These are phyloP conservation scores for Leucania comma DNA, from an alignment of 2,888 invertebrate genomes.

Conservation along the genomic window DNA sequence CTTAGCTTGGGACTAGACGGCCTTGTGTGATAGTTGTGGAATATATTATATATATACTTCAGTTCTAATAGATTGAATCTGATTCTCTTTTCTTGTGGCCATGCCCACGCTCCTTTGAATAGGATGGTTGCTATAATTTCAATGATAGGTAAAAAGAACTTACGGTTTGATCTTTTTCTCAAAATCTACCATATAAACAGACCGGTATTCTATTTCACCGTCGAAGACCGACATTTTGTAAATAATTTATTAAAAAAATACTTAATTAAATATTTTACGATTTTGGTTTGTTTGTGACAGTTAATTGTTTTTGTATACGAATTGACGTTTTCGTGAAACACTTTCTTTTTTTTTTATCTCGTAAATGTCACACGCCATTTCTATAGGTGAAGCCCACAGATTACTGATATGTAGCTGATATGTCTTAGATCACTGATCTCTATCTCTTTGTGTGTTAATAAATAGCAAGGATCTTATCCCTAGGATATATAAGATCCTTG, in stretches of 20 bases:
- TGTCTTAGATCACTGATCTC: no score
- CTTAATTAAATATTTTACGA: slow-evolving; percentile 27
- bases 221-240: slow-evolving; percentile 85
- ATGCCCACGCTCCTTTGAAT: not conserved
- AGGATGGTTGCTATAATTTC: not conserved
- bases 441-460: no score
- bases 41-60: no score
- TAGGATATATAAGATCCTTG: no score
- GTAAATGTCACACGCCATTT: no score
- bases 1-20: no score
- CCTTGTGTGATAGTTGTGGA: no score
- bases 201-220: slow-evolving; percentile 85
- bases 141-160: slow-evolving; percentile 55
- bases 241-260: slow-evolving; percentile 24
- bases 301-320: not conserved
- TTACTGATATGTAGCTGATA: no score
- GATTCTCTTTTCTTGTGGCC: not conserved
- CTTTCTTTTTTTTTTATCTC: not conserved
- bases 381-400: no score
- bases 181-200: slow-evolving; percentile 84
- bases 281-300: slow-evolving; percentile 7
- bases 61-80: no score
- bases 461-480: no score
- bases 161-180: slow-evolving; percentile 81
- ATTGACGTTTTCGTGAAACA: not conserved